A percentile compares a stretch with the other conserved stretches of the same genome.
phyloP scores from a whole-genome alignment of 2,113 vertebrate genomes.

The Sitta europaea region DNA sequence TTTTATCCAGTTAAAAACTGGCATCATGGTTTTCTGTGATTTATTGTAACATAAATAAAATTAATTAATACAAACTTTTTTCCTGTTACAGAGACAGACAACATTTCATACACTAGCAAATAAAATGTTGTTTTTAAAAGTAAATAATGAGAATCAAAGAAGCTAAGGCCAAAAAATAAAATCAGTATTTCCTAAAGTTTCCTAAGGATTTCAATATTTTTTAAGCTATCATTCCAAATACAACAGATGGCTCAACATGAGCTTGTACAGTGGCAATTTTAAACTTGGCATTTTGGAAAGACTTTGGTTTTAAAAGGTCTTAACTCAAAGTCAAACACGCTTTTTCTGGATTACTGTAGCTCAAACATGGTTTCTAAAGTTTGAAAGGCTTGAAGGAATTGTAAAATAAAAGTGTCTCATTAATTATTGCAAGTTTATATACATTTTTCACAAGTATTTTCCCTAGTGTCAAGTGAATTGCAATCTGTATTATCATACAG shows the following conservation, averaged over 20 bases:
- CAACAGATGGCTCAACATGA: not conserved
- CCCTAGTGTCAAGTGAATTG: not conserved
- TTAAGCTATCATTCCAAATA: not conserved
- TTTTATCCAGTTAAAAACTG: not conserved
- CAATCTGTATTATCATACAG: not conserved
- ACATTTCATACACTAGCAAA: not conserved
- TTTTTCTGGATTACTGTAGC: not conserved
- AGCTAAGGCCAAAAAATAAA: not conserved
- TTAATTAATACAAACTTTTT: not conserved
- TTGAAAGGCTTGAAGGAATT: not conserved
- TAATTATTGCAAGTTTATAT: not conserved
- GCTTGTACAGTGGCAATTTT: not conserved
- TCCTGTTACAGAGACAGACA: not conserved
- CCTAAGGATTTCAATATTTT: not conserved
- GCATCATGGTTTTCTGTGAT: not conserved
- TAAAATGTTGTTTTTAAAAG: not conserved
- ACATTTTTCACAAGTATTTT: not conserved
- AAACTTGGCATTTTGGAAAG: not conserved
- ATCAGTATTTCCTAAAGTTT: not conserved
- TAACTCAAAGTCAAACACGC: not conserved
- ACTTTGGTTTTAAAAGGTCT: not conserved
- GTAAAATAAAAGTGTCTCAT: not conserved
- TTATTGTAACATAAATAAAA: not conserved
- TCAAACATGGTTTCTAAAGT: not conserved
- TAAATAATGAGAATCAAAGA: not conserved